phyloP scores from a whole-genome alignment of 2,113 vertebrate species.

The Lipophrys pholis region DNA sequence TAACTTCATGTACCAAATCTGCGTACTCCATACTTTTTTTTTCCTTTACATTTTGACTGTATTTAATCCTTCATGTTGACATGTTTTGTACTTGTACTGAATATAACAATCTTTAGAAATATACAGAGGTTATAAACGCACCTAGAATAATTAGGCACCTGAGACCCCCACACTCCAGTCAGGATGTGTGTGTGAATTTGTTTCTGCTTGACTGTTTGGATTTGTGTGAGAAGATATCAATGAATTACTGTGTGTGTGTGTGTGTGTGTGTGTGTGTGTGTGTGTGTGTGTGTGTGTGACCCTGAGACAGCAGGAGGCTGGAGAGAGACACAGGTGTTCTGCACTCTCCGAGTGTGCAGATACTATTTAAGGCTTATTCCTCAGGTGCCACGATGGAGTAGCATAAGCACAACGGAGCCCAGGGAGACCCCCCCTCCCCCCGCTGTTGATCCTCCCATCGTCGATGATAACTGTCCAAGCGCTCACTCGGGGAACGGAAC shows the following conservation, averaged over 20 bases:
- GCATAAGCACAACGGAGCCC: slow-evolving; percentile 16
- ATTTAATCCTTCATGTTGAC: slow-evolving; percentile 28
- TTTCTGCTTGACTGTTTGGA: slow-evolving; percentile 30
- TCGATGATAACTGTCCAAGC: slow-evolving; percentile 26
- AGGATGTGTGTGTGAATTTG: slow-evolving; percentile 63
- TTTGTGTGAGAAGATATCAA: slow-evolving; percentile 2
- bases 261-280: slow-evolving; percentile 21
- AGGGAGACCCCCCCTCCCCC: slow-evolving; percentile 11
- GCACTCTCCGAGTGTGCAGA: slow-evolving; percentile 69
- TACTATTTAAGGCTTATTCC: slow-evolving; percentile 61
- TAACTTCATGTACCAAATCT: slow-evolving; percentile 39
- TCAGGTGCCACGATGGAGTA: slow-evolving; percentile 47
- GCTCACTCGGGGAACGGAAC: slow-evolving; percentile 28
- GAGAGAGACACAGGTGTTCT: slow-evolving; percentile 70
- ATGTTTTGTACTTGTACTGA: slow-evolving; percentile 51
- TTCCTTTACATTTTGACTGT: slow-evolving; percentile 21
- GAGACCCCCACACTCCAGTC: slow-evolving; percentile 73
- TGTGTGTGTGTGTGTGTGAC: slow-evolving; percentile 51
- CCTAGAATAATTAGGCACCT: slow-evolving; percentile 80
- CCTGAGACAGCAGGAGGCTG: slow-evolving; percentile 80
- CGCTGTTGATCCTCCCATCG: slow-evolving; percentile 15
- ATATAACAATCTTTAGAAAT: slow-evolving; percentile 72
- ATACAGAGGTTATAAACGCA: slow-evolving; percentile 73
- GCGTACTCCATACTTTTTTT: slow-evolving; percentile 42
- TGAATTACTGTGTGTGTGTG: slow-evolving; percentile 29